Evolutionary conservation across 1,140 invertebrate genomes (phyloP).

Genomic region (Mya arenaria): DNA sequence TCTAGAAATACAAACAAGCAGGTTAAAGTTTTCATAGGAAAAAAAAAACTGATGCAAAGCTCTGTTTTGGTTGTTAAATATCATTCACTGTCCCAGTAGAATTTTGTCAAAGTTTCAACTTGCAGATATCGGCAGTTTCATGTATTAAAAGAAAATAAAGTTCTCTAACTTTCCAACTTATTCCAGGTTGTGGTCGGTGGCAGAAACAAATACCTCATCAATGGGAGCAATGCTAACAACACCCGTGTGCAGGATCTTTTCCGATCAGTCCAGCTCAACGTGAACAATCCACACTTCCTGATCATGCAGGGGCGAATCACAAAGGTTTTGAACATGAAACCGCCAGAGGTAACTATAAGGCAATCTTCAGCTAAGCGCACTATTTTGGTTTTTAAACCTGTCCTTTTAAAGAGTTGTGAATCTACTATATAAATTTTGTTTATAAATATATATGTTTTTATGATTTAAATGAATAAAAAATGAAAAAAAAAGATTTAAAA

Average conservation of each 20-base stretch:
- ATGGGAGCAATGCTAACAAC: slow-evolving; percentile 94
- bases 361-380: no score
- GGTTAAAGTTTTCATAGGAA: no score
- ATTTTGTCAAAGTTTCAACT: background rate
- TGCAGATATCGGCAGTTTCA: background rate
- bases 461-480: no score
- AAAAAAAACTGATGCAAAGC: background rate
- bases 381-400: no score
- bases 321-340: slow-evolving; percentile 99
- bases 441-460: no score
- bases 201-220: slow-evolving; percentile 96
- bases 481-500: no score
- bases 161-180: background rate
- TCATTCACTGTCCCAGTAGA: background rate
- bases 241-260: slow-evolving; percentile 97
- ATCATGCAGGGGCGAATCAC: slow-evolving; percentile 99
- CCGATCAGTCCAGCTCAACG: slow-evolving; percentile 97
- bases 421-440: no score
- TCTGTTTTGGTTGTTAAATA: no score
- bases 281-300: slow-evolving; percentile 99
- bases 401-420: no score
- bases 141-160: background rate
- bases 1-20: no score
- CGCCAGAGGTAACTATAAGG: slow-evolving; percentile 90
- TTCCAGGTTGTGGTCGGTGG: slow-evolving; percentile 85